Base-by-base conservation (phyloP, 2,797 vertebrate genomes). In the Acipenser ruthenus region DNA sequence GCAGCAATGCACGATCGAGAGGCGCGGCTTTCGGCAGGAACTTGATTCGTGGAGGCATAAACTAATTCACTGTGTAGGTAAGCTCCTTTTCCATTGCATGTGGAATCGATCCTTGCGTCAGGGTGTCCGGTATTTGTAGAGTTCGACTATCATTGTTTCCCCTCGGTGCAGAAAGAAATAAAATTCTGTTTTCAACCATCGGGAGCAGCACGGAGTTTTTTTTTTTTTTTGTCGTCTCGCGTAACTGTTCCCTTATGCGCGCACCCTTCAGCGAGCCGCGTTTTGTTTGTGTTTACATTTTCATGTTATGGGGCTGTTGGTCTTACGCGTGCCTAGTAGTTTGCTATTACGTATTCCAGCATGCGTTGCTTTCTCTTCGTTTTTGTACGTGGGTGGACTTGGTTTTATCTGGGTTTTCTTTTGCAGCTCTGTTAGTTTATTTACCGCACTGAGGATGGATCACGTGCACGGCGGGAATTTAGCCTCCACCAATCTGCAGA, bases 61-160 rank as follows among this genome's bases (percentile, higher is more conserved):
- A 89, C 92, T 96, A 76, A 84, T 94, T 83, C 92, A 91, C 84
- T 92, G 91, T 90, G 93, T 96, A 90, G 95, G 95, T 97, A 94
- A 96, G 95, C 78, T 77, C 13, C 71, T 74, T 62, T 55, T 49
- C 6, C 64, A 73, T 13, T 49, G 15, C 71, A 60, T 65, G 83
- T 71, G 80, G 65, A 73, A 48, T 74, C 65, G 71, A 53, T 69
- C 49, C 1, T 6, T 5, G 47, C 10, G 60, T 60, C 0, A 1
- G 65, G 51, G 72, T 55, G 49, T 10, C 8, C 65, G 8, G 0
- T 47, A 15, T 66, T 64, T 71, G 70, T 74, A 67, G 66, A 74
- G 74, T 75, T 66, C 70, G 67, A 76, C 72, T n/a, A 2, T 60
- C 49, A n/a, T 70, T 76, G 69, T 78, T 37, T 55, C 78, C 72